Percentiles rank a stretch among this genome's conserved stretches.
Conservation (phyloP, 1,140 invertebrate genomes). For the Leguminivora glycinivorella region DNA sequence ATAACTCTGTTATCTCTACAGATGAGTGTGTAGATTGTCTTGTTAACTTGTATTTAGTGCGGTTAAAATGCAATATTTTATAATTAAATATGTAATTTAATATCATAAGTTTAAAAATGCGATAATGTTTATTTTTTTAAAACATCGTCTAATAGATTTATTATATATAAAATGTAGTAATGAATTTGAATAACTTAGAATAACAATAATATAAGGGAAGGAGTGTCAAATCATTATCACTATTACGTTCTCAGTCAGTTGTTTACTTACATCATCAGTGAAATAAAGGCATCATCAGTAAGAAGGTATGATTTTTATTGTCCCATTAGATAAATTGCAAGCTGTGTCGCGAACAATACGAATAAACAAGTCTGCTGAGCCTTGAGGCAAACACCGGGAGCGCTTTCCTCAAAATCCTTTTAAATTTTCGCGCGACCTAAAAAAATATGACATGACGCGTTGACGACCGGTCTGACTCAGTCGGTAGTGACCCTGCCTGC, state of each 20-base stretch:
- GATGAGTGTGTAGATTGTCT: constrained; percentile 62
- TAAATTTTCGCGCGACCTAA: too few relatives aligned
- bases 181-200: constrained; percentile 73
- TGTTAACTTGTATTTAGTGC: constrained; percentile 78
- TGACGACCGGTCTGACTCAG: too few relatives aligned
- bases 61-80: constrained; percentile 78
- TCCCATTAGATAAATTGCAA: background rate
- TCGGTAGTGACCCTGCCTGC: too few relatives aligned
- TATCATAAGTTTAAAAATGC: constrained; percentile 73
- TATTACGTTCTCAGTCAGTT: constrained; percentile 77
- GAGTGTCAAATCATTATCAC: constrained; percentile 71
- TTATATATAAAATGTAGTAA: constrained; percentile 72
- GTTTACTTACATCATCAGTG: constrained; percentile 71
- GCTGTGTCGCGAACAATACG: too few relatives aligned
- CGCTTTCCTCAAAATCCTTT: too few relatives aligned
- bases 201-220: constrained; percentile 67
- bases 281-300: constrained; percentile 69
- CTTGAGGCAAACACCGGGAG: too few relatives aligned
- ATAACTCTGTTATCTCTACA: constrained; percentile 69
- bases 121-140: constrained; percentile 78
- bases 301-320: constrained; percentile 9
- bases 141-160: constrained; percentile 75
- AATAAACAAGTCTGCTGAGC: too few relatives aligned
- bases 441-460: too few relatives aligned
- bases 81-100: constrained; percentile 76